Percentiles rank a stretch among this genome's conserved stretches.
phyloP scores from a whole-genome alignment of 1,140 invertebrate species.

The Steinernema feltiae region DNA sequence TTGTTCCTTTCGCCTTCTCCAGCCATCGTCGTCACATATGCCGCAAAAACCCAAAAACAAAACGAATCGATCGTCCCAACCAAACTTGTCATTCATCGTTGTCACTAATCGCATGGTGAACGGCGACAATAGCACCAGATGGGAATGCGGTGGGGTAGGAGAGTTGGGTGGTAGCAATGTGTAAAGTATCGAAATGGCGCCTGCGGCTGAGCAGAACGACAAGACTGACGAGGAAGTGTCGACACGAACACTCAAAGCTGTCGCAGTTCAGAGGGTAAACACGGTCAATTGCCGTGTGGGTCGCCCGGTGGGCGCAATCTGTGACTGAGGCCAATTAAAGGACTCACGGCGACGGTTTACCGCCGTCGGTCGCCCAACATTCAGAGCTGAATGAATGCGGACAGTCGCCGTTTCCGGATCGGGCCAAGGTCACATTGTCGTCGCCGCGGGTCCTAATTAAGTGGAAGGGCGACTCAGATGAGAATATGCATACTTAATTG shows the following conservation, averaged over 20 bases:
- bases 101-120: neutral
- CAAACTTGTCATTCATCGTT: neutral
- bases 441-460: slow-evolving; percentile 10
- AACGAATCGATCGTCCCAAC: neutral
- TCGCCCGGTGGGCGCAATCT: neutral
- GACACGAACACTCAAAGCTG: neutral
- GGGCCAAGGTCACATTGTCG: slow-evolving; percentile 6
- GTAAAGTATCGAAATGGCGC: neutral
- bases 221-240: neutral
- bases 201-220: neutral
- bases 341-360: neutral
- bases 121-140: neutral
- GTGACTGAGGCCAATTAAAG: neutral
- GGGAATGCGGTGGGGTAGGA: neutral
- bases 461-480: neutral
- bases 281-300: neutral
- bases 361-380: neutral
- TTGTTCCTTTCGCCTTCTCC: neutral
- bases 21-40: too few species aligned
- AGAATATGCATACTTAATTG: slow-evolving; percentile 8
- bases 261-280: neutral
- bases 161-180: neutral
- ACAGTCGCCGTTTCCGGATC: neutral
- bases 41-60: neutral
- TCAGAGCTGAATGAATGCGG: too few species aligned